Conservation (phyloP, 2,113 vertebrate species). For the Carollia perspicillata region DNA sequence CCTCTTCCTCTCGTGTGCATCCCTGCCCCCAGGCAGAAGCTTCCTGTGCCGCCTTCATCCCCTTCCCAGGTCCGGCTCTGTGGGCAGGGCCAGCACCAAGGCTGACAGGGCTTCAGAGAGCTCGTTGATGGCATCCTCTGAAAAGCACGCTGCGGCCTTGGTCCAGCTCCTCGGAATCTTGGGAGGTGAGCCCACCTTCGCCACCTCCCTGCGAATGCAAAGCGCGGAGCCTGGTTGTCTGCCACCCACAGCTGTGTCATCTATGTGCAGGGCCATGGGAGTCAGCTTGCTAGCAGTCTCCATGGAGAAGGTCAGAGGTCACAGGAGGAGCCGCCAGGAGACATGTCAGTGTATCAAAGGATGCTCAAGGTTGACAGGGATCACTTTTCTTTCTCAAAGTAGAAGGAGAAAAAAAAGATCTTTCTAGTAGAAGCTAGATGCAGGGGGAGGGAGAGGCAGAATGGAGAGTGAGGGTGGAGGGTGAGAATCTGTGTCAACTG, state of each 20-base stretch:
- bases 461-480: neutral
- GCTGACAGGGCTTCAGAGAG: neutral
- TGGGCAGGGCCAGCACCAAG: neutral
- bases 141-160: neutral
- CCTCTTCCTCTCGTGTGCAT: neutral
- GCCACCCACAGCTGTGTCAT: neutral
- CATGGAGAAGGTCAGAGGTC: constrained; percentile 80
- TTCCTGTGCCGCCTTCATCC: neutral
- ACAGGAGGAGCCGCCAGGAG: constrained; percentile 57
- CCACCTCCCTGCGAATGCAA: neutral
- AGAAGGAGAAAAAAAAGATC: neutral
- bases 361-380: constrained; percentile 56
- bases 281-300: constrained; percentile 67
- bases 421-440: constrained; percentile 10
- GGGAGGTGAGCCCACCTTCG: neutral
- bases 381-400: constrained; percentile 25
- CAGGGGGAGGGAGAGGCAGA: constrained; percentile 35
- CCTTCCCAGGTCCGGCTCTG: neutral
- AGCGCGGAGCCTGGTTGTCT: constrained; percentile 27
- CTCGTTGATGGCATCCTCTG: neutral
- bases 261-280: neutral
- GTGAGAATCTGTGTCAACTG: constrained; percentile 68
- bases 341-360: constrained; percentile 43
- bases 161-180: neutral
- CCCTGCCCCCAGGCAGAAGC: neutral